Conservation (phyloP, 2,888 invertebrate genomes). For the Cheilosia vulpina region DNA sequence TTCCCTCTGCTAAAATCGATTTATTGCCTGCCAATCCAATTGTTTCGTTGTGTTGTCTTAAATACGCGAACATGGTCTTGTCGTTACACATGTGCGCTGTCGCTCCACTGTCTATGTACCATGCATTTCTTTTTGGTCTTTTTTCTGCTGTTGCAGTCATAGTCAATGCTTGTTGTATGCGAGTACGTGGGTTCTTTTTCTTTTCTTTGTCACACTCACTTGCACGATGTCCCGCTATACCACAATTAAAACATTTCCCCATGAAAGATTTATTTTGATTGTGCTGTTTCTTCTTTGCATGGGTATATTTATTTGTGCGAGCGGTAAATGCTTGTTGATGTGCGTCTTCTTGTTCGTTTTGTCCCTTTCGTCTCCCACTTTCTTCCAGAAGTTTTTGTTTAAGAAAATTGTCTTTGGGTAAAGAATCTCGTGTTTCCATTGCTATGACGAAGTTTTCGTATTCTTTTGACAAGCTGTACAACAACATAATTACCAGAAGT, state of each 20-base stretch:
- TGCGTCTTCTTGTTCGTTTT: too few relatives aligned
- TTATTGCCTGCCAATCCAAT: constrained; percentile 67
- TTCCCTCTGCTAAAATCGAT: constrained; percentile 58
- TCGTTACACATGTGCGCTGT: constrained; percentile 57
- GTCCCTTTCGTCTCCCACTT: constrained; percentile 39
- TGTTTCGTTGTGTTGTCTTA: constrained; percentile 56
- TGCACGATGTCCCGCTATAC: constrained; percentile 20
- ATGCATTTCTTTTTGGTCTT: constrained; percentile 30
- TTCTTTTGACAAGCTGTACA: constrained; percentile 52
- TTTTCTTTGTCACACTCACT: constrained; percentile 41
- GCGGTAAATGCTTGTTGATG: constrained; percentile 37
- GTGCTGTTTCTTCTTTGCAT: constrained; percentile 1
- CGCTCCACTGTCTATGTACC: constrained; percentile 58
- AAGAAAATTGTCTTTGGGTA: constrained; percentile 31
- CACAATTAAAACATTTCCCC: constrained; percentile 35
- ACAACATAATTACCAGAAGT: constrained; percentile 25
- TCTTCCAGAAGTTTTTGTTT: constrained; percentile 59
- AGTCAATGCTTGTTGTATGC: constrained; percentile 54
- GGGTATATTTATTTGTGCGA: constrained; percentile 20
- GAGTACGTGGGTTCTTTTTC: constrained; percentile 31
- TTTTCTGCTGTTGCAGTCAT: constrained; percentile 47
- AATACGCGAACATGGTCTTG: constrained; percentile 39
- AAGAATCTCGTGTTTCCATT: constrained; percentile 55
- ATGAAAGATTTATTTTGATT: neutral
- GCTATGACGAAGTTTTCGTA: constrained; percentile 54